Evolutionary conservation across 2,797 vertebrate species (phyloP), one percentile per base, ranked within the genome.

Genomic region (Sebastes kiyomatsui): DNA sequence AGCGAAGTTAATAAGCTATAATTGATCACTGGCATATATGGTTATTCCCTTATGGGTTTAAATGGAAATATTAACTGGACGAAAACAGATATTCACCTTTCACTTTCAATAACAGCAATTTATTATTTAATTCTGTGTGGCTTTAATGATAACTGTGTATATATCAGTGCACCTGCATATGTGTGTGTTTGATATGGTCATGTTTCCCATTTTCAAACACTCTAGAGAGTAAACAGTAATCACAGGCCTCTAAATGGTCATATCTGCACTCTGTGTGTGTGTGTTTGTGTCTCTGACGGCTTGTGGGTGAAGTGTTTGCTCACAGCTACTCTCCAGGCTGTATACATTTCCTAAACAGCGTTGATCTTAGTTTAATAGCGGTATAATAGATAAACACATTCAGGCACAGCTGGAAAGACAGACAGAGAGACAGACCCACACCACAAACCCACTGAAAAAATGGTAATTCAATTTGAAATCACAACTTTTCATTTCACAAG

Each of bases 161-260:
- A 62, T 62, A n/a, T 62, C 60, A 46, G 16, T 23, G 8, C 28
- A 65, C 33, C 16, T 42, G 32, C 73, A 58, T 62, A 22, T 52
- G 32, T 46, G 27, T 72, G 32, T 76, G 38, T 60, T 28, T 77
- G 64, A 68, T 55, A 56, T 5, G 7, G 4, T 35, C 8, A 14
- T 49, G n/a, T n/a, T 81, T 54, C 13, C 49, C 77, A 69, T 75
- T 55, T 77, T 16, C n/a, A 67, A 64, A 27, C 59, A 52, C 75
- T 69, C 72, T 4, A 6, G 30, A 83, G 71, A 64, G 68, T 28
- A 85, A 80, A 78, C 59, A 72, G 14, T 67, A 78, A 68, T 83
- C 35, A 59, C 32, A 18, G 23, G 5, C 27, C 62, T 56, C 54
- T 61, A 35, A 62, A 25, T 72, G 61, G 10, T 42, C 20, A 67